phyloP scores from a whole-genome alignment of 35 echinoderm and acorn worm species.

The Apostichopus japonicus region DNA sequence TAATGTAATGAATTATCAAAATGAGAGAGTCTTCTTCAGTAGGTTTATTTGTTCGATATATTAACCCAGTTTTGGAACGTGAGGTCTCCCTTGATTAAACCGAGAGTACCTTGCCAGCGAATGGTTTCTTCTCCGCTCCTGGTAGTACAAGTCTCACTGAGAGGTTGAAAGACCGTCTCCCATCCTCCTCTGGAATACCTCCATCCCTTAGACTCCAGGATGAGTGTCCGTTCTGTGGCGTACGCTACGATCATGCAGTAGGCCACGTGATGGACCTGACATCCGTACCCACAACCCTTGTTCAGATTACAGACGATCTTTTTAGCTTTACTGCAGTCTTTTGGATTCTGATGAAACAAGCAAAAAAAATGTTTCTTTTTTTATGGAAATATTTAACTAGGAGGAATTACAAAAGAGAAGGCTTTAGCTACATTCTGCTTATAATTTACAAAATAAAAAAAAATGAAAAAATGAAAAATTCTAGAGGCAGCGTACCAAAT shows the following conservation, averaged over 20 bases:
- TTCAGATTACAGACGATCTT: conserved; percentile 96
- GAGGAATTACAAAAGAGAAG: background rate
- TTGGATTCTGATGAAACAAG: conserved; percentile 79
- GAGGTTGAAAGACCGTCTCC: conserved; percentile 91
- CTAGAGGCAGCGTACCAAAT: too few species aligned
- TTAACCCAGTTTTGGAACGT: too few species aligned
- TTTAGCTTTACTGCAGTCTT: conserved; percentile 88
- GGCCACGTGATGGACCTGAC: conserved; percentile 93
- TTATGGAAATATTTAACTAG: background rate
- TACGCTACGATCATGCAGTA: conserved; percentile 97
- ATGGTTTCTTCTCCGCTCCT: conserved; percentile 57
- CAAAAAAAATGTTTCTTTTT: background rate
- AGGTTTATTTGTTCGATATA: too few species aligned
- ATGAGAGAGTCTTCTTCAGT: too few species aligned
- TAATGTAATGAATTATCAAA: too few species aligned
- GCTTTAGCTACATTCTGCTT: too few species aligned
- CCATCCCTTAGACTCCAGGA: conserved; percentile 92
- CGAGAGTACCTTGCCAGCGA: conserved; percentile 73
- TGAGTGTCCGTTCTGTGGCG: conserved; percentile 87
- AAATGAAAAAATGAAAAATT: too few species aligned
- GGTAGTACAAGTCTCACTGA: conserved; percentile 82
- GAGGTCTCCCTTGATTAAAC: too few species aligned
- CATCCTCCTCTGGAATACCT: conserved; percentile 92
- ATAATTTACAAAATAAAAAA: too few species aligned
- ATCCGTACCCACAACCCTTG: conserved; percentile 95